Conservation (phyloP, 2,113 vertebrate species). For the Caloenas nicobarica region DNA sequence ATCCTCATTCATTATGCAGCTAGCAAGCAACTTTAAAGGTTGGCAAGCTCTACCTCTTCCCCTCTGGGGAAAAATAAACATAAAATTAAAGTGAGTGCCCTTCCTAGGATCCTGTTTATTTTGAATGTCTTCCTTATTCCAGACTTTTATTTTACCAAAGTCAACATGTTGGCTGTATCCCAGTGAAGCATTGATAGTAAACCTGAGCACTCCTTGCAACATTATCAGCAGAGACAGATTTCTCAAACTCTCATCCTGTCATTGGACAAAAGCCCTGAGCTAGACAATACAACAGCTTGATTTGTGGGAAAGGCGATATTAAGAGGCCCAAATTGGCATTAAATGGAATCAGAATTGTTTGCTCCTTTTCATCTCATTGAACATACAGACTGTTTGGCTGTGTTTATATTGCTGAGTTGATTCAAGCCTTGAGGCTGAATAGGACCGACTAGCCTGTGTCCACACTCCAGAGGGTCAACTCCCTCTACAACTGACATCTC, state of each 20-base stretch:
- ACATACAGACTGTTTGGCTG: constrained; percentile 28
- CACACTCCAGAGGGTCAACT: neutral
- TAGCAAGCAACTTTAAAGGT: neutral
- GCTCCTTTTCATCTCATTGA: constrained; percentile 46
- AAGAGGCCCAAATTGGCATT: neutral
- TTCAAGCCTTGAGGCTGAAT: constrained; percentile 42
- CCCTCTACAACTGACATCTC: neutral
- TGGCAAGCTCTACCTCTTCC: neutral
- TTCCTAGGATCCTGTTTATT: constrained; percentile 32
- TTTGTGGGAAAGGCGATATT: constrained; percentile 4
- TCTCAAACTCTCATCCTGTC: neutral
- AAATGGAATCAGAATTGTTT: constrained; percentile 29
- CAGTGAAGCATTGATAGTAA: neutral
- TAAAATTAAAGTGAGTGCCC: neutral
- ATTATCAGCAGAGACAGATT: constrained; percentile 8
- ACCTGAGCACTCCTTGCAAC: neutral
- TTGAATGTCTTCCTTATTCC: constrained; percentile 34
- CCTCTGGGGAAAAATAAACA: constrained; percentile 5
- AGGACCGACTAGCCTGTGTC: constrained; percentile 19
- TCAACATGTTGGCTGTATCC: neutral
- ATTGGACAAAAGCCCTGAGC: neutral
- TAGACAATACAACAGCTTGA: constrained; percentile 9
- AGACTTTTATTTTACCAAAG: constrained; percentile 32
- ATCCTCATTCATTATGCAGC: neutral
- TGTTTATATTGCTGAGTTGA: constrained; percentile 44